Evolutionary conservation across 2,888 invertebrate genomes (phyloP).

Genomic region (Chymomyza amoena): DNA sequence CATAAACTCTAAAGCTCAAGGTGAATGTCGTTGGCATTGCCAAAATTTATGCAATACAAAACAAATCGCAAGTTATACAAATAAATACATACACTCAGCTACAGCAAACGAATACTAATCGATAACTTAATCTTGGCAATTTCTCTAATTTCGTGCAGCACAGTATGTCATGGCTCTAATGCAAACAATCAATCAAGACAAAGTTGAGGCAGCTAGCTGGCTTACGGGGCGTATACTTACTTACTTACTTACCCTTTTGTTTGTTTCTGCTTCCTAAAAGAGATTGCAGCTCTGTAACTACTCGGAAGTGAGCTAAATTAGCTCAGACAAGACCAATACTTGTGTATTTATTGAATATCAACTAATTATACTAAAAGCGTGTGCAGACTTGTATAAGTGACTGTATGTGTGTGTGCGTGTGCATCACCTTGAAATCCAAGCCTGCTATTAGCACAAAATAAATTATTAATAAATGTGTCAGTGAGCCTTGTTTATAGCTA

Average conservation of each 20-base stretch:
- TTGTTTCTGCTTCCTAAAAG: not conserved
- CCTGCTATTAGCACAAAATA: constrained; percentile 64
- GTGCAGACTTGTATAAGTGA: constrained; percentile 22
- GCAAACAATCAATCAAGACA: constrained; percentile 58
- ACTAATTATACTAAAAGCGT: constrained; percentile 62
- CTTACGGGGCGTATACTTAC: not conserved
- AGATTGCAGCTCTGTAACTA: not conserved
- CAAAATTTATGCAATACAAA: not conserved
- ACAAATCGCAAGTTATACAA: not conserved
- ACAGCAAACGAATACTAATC: constrained; percentile 32
- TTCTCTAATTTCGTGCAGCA: constrained; percentile 29
- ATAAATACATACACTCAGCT: constrained; percentile 4
- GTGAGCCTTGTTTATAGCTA: constrained; percentile 19
- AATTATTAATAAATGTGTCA: constrained; percentile 67
- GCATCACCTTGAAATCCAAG: constrained; percentile 43
- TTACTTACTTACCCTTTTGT: not conserved
- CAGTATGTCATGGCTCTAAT: constrained; percentile 33
- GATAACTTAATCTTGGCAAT: constrained; percentile 37
- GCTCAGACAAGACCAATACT: not conserved
- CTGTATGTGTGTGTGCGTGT: constrained; percentile 16
- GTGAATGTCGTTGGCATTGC: not conserved
- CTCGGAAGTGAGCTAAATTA: not conserved
- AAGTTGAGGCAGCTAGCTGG: constrained; percentile 12
- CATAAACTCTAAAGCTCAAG: constrained; percentile 34
- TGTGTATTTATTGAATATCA: constrained; percentile 60